phyloP scores from a whole-genome alignment of 2,113 vertebrate species.

The Coracopsis vasa region DNA sequence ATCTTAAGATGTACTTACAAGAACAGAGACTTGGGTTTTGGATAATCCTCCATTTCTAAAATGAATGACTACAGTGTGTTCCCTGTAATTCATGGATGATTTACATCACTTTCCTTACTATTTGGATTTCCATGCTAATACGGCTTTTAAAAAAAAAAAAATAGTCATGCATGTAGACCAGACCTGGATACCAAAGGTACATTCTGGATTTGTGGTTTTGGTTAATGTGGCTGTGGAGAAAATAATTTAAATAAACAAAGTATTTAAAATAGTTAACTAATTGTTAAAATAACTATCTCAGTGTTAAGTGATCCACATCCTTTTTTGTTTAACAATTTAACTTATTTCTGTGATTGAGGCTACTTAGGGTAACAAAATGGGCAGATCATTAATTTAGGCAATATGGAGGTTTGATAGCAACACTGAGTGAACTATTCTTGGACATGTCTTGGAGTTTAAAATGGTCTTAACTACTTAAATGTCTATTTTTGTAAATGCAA shows the following conservation, averaged over 20 bases:
- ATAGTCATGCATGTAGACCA: neutral
- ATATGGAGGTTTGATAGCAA: slow-evolving; percentile 77
- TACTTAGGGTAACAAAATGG: slow-evolving; percentile 58
- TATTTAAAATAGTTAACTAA: neutral
- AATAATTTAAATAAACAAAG: neutral
- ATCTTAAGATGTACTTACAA: neutral
- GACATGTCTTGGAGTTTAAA: slow-evolving; percentile 69
- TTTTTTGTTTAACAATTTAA: neutral
- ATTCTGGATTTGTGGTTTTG: neutral
- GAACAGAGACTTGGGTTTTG: neutral
- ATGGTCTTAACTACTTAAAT: slow-evolving; percentile 58
- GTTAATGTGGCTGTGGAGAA: neutral
- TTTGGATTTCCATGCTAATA: neutral
- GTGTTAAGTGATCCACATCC: neutral
- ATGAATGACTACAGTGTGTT: neutral
- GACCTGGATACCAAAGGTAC: neutral
- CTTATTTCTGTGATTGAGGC: slow-evolving; percentile 47
- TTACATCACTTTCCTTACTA: neutral
- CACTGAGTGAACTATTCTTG: slow-evolving; percentile 70
- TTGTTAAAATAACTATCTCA: neutral
- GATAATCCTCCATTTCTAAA: neutral
- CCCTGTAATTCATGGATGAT: neutral
- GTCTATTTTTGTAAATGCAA: neutral
- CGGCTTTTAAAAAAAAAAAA: neutral
- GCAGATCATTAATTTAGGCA: slow-evolving; percentile 69